A percentile compares a stretch with the other conserved stretches of the same genome.
phyloP scores from a whole-genome alignment of 2,113 vertebrate genomes.

The Myotis davidii region DNA sequence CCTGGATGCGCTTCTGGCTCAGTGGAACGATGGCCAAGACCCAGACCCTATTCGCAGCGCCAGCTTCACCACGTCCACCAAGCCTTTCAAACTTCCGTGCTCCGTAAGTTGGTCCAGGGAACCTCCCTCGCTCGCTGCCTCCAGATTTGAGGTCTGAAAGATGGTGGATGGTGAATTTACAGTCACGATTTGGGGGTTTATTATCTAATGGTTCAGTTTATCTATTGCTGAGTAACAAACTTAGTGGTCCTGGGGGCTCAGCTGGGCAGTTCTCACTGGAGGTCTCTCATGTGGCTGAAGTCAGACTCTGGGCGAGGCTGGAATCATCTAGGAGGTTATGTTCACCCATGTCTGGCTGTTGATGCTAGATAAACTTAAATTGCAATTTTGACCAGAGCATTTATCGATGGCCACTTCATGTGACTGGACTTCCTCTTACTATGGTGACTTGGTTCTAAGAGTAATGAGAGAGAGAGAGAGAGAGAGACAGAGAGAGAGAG shows the following conservation, averaged over 20 bases:
- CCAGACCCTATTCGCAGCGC: conserved; percentile 85
- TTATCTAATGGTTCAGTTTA: not conserved
- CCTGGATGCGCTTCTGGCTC: conserved; percentile 84
- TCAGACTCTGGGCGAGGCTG: not conserved
- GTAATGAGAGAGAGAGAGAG: not conserved
- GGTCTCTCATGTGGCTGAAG: not conserved
- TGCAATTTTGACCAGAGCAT: not conserved
- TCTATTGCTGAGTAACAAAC: not conserved
- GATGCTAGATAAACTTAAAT: not conserved
- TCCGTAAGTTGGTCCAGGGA: conserved; percentile 84
- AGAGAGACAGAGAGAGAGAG: not conserved
- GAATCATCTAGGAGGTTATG: not conserved
- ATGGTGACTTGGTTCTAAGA: not conserved
- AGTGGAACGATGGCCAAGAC: conserved; percentile 84
- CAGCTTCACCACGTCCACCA: conserved; percentile 85
- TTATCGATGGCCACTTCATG: not conserved
- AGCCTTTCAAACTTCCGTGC: conserved; percentile 86
- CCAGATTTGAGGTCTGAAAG: not conserved
- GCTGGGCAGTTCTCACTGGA: not conserved
- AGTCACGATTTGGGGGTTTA: not conserved
- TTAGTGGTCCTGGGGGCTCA: not conserved
- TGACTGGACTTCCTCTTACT: not conserved
- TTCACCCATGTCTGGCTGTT: not conserved
- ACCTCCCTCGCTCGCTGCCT: not conserved
- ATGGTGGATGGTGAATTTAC: not conserved